These are phyloP conservation scores for Metaphire vulgaris DNA, from an alignment of 1,140 invertebrate species.

Conservation along the genomic window DNA sequence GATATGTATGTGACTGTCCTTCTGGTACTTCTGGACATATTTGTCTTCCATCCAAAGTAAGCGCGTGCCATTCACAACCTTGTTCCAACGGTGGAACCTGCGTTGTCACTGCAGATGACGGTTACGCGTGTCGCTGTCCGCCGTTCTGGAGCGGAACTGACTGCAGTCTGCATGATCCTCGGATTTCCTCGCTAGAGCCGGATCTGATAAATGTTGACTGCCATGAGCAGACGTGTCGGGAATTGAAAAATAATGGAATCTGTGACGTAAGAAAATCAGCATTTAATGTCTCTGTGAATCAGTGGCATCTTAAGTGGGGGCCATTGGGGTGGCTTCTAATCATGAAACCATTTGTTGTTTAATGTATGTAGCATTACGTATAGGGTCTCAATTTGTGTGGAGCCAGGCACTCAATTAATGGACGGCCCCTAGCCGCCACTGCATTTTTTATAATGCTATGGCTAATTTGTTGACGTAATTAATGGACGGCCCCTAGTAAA, in stretches of 20 bases:
- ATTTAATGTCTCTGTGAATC: too few species aligned
- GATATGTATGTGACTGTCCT: conserved; percentile 11
- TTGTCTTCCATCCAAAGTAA: background rate
- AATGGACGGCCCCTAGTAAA: too few species aligned
- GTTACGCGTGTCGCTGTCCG: conserved; percentile 33
- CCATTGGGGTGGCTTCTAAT: too few species aligned
- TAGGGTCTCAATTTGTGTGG: too few species aligned
- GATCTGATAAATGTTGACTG: conserved; percentile 57
- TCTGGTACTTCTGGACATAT: background rate
- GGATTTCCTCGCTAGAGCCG: conserved; percentile 32
- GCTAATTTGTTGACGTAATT: too few species aligned
- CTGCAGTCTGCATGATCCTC: conserved; percentile 60
- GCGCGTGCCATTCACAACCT: background rate
- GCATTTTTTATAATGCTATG: too few species aligned
- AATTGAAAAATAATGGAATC: conserved; percentile 71
- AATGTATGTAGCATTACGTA: too few species aligned
- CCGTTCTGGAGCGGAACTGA: conserved; percentile 68
- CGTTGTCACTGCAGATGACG: background rate
- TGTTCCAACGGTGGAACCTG: conserved; percentile 32
- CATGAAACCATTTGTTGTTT: too few species aligned
- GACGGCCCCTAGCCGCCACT: too few species aligned
- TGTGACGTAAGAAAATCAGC: conserved; percentile 62
- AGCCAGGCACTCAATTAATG: too few species aligned
- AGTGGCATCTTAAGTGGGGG: too few species aligned
- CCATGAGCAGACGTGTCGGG: conserved; percentile 65